Evolutionary conservation across 2,888 invertebrate genomes (phyloP), one percentile per base, ranked within the genome.

Genomic region (Drosophila emarginata): DNA sequence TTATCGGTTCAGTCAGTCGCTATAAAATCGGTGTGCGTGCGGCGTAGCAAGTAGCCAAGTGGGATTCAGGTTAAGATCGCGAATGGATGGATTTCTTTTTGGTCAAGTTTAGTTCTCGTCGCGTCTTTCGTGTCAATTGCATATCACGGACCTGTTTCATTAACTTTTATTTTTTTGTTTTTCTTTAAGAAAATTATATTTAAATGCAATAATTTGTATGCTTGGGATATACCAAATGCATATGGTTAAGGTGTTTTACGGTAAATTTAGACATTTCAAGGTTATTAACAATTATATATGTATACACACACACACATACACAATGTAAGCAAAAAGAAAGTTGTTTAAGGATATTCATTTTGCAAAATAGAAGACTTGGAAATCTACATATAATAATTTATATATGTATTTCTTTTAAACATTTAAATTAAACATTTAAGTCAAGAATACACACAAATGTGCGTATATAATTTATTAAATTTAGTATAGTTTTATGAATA

Each of bases 131-230:
- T 83, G 82, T 79, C 82, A 83, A 87, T 85, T 74, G 74, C 82
- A 77, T 82, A 83, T 83, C 76, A 70, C 67, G 86, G 32, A 62
- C 52, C 71, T 82, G 85, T 72, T 87, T 77, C 82, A 82, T 87
- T 87, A 82, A 70, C 56, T 79, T 54, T 87, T 75, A 85, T 81
- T 85, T 82, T 32, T 1, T 32, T 32, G 1, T 32, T 9, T 32
- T 32, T 32, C 75, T 81, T 18, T 77, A 78, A 64, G 72, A 53
- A 75, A 85, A 82, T 82, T 82, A 87, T 85, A 74, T 76, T 75
- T 82, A 82, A 82, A 85, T 72, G 86, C 83, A 81, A 81, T 81
- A 75, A 82, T 82, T 82, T 81, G 53, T 32, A 56, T 60, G 56
- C 56, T 54, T 51, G 57, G 50, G n/a, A 64, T 67, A 61, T 61